phyloP scores from a whole-genome alignment of 2,888 invertebrate genomes.

The Aromia moschata region DNA sequence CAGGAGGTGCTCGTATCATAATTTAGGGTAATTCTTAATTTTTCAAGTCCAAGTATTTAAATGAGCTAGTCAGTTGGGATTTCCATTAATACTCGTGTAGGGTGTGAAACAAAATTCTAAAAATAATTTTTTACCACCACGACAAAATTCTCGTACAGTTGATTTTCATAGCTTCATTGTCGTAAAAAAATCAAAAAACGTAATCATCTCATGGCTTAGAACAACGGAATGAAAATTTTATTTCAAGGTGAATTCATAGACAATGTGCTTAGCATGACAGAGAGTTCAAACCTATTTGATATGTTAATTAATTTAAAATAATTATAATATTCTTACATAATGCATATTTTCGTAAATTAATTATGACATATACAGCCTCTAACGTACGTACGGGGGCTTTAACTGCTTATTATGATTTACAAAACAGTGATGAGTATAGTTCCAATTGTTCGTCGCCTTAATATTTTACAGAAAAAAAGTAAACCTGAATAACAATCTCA shows the following conservation, averaged over 20 bases:
- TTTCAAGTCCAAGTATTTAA: no score
- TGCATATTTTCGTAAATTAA: background rate
- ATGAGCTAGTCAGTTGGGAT: no score
- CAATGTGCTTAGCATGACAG: background rate
- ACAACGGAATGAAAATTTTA: no score
- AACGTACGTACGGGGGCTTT: background rate
- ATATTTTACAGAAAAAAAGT: background rate
- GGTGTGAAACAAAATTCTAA: no score
- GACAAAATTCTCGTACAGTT: no score
- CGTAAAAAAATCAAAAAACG: no score
- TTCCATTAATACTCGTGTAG: no score
- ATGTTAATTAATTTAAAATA: constrained; percentile 11
- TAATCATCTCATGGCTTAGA: no score
- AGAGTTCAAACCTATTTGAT: background rate
- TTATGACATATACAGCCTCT: background rate
- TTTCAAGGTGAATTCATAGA: background rate
- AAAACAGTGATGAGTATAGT: background rate
- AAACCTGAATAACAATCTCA: constrained; percentile 1
- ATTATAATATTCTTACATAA: constrained; percentile 9
- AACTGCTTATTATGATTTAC: background rate
- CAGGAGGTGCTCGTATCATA: no score
- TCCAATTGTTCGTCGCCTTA: background rate
- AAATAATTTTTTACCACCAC: no score
- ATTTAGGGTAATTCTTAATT: no score
- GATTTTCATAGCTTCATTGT: no score